Evolutionary conservation across 2,113 vertebrate species (phyloP).

Genomic region (Pterocles burchelli): DNA sequence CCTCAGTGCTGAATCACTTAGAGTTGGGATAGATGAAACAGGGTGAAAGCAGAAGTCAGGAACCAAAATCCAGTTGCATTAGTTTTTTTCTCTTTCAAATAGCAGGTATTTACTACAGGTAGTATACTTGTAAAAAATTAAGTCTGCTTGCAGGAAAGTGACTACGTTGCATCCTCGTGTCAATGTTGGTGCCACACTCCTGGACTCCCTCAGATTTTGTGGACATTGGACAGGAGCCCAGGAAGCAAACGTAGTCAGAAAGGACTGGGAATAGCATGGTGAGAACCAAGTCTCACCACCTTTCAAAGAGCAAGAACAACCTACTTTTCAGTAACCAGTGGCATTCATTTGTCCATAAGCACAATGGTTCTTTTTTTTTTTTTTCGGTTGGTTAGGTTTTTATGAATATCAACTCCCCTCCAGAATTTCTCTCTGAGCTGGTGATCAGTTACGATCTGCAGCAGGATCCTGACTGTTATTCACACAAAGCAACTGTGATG

Average conservation of each 20-base stretch:
- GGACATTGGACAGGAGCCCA: background rate
- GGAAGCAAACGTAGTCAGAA: background rate
- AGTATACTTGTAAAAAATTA: background rate
- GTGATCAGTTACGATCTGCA: background rate
- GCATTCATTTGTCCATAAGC: background rate
- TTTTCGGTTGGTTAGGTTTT: rapidly evolving
- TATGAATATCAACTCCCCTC: background rate
- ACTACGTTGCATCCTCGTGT: background rate
- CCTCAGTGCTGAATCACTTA: background rate
- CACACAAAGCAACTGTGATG: background rate
- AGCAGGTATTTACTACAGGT: background rate
- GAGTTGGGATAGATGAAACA: background rate
- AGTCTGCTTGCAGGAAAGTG: background rate
- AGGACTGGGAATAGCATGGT: background rate
- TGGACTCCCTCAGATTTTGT: background rate
- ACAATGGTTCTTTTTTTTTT: background rate
- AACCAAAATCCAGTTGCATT: background rate
- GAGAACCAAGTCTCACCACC: background rate
- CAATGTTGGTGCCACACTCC: background rate
- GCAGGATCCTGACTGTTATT: background rate
- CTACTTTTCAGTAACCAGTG: background rate
- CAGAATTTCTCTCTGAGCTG: background rate
- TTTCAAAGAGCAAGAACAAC: background rate
- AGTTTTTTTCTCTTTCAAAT: background rate
- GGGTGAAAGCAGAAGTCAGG: background rate